A percentile compares a stretch with the other conserved stretches of the same genome.
Evolutionary conservation across 1,140 invertebrate species (phyloP).

Genomic region (Achroia grisella): DNA sequence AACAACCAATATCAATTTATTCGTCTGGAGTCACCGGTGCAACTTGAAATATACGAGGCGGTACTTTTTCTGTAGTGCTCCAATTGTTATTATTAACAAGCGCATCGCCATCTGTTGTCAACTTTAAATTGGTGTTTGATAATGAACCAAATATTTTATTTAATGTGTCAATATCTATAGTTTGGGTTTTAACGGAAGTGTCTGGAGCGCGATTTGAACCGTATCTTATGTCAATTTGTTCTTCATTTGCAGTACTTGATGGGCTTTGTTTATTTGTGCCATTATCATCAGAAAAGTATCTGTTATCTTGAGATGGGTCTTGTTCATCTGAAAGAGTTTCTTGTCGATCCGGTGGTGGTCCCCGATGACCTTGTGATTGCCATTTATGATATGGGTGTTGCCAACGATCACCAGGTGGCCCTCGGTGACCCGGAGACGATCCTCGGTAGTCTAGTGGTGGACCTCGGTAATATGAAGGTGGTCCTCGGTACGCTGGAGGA

Average conservation of each 20-base stretch:
- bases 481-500: slow-evolving; percentile 3
- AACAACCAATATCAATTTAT: neutral
- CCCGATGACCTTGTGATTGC: neutral
- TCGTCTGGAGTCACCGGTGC: slow-evolving; percentile 11
- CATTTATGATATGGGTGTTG: slow-evolving; percentile 3
- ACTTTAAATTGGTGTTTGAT: too few relatives aligned
- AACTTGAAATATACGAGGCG: slow-evolving; percentile 12
- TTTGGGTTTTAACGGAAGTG: too few relatives aligned
- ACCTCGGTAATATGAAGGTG: neutral
- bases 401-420: slow-evolving; percentile 5
- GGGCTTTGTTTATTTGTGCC: neutral
- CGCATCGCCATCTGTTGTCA: neutral
- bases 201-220: too few relatives aligned
- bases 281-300: neutral
- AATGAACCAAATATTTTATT: too few relatives aligned
- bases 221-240: too few relatives aligned
- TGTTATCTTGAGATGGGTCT: neutral
- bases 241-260: neutral
- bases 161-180: too few relatives aligned
- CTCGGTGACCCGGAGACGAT: slow-evolving; percentile 4
- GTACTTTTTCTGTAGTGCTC: neutral
- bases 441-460: slow-evolving; percentile 9
- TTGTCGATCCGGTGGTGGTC: neutral
- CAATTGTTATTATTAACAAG: neutral
- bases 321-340: neutral